Conservation (phyloP, 2,888 invertebrate genomes). For the Odontothrips loti region DNA sequence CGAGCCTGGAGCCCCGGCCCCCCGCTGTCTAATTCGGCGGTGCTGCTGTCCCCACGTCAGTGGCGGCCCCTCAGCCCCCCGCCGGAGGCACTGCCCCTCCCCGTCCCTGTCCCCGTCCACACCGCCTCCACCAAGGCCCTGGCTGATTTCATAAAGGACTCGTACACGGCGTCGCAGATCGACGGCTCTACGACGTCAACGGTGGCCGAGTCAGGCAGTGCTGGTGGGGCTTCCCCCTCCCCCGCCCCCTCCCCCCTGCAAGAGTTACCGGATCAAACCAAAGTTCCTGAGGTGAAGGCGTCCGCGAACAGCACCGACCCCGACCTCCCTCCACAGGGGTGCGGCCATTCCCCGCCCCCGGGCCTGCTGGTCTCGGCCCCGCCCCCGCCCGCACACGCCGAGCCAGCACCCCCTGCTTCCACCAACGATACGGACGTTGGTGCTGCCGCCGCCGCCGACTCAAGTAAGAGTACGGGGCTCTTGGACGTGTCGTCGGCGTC, state of each 20-base stretch:
- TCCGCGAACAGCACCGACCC: neutral
- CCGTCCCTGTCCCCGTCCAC: neutral
- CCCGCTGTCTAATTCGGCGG: neutral
- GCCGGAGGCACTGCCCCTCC: neutral
- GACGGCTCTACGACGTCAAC: neutral
- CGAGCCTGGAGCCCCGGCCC: neutral
- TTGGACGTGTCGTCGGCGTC: neutral
- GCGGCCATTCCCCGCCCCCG: too few species aligned
- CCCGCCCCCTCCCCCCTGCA: neutral
- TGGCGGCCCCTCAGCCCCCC: neutral
- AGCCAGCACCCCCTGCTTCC: neutral
- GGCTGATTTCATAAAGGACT: neutral
- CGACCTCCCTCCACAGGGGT: neutral
- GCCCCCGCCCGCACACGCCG: too few species aligned
- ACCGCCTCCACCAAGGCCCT: neutral
- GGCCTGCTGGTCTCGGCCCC: neutral
- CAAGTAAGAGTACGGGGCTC: neutral
- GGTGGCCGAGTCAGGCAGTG: neutral
- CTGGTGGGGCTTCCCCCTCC: neutral
- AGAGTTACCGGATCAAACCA: neutral
- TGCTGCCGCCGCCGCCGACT: neutral
- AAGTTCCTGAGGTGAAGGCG: neutral
- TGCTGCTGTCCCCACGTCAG: constrained; percentile 1
- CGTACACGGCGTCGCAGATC: neutral
- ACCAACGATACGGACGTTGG: neutral